Evolutionary conservation across 2,888 invertebrate species (phyloP).

Genomic region (Fragum sueziense): DNA sequence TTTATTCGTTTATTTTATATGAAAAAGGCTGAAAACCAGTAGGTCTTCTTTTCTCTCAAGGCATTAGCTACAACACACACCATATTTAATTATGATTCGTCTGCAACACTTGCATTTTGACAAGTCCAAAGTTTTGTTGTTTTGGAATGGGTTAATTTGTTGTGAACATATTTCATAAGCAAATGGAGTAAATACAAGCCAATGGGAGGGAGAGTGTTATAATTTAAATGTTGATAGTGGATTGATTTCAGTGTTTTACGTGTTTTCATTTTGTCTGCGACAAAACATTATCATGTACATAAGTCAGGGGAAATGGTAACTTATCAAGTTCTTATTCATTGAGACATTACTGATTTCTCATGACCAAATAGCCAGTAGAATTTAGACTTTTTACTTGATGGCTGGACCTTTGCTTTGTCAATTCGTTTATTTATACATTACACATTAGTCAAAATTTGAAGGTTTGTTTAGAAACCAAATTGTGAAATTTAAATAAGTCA

Average conservation of each 20-base stretch:
- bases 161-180: not conserved
- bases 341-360: too few species aligned
- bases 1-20: too few species aligned
- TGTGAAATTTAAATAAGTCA: too few species aligned
- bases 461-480: too few species aligned
- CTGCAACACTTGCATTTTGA: not conserved
- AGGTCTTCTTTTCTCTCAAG: not conserved
- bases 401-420: too few species aligned
- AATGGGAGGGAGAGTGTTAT: too few species aligned
- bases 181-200: not conserved
- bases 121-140: not conserved
- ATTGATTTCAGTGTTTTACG: not conserved
- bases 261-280: not conserved
- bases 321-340: too few species aligned
- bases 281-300: not conserved
- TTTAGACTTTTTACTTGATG: too few species aligned
- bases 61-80: not conserved
- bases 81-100: not conserved
- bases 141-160: not conserved
- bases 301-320: not conserved
- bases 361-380: too few species aligned
- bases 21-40: not conserved
- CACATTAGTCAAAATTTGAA: too few species aligned
- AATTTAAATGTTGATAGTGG: not conserved
- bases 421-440: too few species aligned